phyloP scores from a whole-genome alignment of 2,797 vertebrate genomes.

The Myotis findleyi region DNA sequence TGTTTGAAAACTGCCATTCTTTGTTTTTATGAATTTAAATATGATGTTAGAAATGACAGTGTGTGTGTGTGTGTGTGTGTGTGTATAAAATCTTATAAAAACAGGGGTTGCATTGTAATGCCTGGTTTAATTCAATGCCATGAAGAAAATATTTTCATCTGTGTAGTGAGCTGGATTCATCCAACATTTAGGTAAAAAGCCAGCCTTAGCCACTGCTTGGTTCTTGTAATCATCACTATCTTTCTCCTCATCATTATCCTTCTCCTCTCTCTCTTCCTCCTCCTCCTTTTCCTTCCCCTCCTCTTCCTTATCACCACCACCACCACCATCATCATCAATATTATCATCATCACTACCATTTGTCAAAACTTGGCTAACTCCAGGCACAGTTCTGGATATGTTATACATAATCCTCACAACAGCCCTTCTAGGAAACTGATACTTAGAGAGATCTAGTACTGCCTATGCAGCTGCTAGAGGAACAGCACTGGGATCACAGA shows the following conservation, averaged over 20 bases:
- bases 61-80: background rate
- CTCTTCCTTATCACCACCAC: background rate
- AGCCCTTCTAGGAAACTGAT: background rate
- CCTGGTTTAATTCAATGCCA: background rate
- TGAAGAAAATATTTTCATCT: constrained; percentile 35
- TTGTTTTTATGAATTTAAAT: constrained; percentile 42
- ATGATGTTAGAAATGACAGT: background rate
- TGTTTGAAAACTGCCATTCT: constrained; percentile 1
- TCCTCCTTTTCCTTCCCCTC: background rate
- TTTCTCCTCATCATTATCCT: background rate
- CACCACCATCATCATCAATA: background rate
- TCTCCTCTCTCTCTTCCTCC: background rate
- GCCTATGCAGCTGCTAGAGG: background rate
- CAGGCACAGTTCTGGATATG: background rate
- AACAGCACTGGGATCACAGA: background rate
- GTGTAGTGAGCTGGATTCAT: background rate
- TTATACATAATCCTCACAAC: background rate
- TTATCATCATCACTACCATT: background rate
- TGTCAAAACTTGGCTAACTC: background rate
- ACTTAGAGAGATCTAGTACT: background rate
- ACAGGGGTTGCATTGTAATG: background rate
- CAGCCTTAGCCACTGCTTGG: background rate
- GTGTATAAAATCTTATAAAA: background rate
- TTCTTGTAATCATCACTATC: background rate
- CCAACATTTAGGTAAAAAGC: background rate